A percentile compares a stretch with the other conserved stretches of the same genome.
These are phyloP conservation scores for Lycorma delicatula DNA, from an alignment of 1,140 invertebrate species.

Conservation along the genomic window DNA sequence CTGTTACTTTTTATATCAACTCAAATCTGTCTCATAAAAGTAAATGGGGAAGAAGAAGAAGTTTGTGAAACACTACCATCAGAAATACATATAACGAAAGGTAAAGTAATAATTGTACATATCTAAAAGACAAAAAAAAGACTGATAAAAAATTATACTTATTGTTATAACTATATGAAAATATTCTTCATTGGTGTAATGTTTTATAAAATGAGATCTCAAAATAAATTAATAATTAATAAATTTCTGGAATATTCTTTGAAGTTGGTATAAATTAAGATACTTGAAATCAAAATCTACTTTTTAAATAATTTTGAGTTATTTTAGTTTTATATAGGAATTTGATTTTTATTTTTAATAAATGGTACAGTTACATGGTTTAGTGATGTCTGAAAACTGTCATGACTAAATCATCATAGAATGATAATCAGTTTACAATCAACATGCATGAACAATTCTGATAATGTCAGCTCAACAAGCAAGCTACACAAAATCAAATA, in stretches of 20 bases:
- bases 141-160: not conserved
- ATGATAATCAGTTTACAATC: too few relatives aligned
- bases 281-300: not conserved
- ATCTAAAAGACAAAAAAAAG: not conserved
- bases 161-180: not conserved
- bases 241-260: not conserved
- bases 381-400: too few relatives aligned
- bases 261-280: not conserved
- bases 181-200: not conserved
- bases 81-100: conserved; percentile 70
- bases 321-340: too few relatives aligned
- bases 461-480: too few relatives aligned
- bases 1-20: conserved; percentile 5
- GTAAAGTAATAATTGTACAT: conserved; percentile 33
- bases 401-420: too few relatives aligned
- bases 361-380: too few relatives aligned
- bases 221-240: not conserved
- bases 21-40: not conserved
- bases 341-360: too few relatives aligned
- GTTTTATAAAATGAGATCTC: not conserved
- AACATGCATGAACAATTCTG: too few relatives aligned
- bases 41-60: conserved; percentile 39
- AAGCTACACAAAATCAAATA: too few relatives aligned
- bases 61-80: conserved; percentile 70
- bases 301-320: too few relatives aligned